A percentile compares a stretch with the other conserved stretches of the same genome.
These are phyloP conservation scores for Drosophila multiciliata DNA, from an alignment of 2,888 invertebrate genomes.

Conservation along the genomic window DNA sequence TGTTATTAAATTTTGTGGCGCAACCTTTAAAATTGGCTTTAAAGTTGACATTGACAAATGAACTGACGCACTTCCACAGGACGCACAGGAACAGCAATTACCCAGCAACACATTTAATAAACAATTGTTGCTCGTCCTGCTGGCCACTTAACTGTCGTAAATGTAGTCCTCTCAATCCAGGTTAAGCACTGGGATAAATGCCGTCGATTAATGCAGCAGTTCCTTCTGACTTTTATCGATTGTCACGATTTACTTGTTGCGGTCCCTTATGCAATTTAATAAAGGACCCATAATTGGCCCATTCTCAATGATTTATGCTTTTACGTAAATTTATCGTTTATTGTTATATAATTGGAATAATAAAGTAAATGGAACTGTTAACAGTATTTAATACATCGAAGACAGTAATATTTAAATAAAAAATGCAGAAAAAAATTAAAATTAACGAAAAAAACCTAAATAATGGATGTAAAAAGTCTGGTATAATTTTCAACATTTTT, in stretches of 20 bases:
- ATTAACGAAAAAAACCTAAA: neutral
- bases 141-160: constrained; percentile 36
- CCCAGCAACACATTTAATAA: constrained; percentile 44
- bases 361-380: neutral
- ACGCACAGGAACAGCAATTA: constrained; percentile 12
- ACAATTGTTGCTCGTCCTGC: constrained; percentile 38
- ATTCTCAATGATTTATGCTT: neutral
- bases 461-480: neutral
- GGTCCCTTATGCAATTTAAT: constrained; percentile 1
- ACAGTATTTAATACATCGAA: neutral
- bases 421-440: neutral
- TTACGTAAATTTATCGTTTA: neutral
- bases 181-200: constrained; percentile 38
- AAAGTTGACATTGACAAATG: constrained; percentile 50
- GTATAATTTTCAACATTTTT: neutral
- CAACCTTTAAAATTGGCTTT: constrained; percentile 39
- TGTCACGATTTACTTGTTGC: constrained; percentile 33
- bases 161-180: constrained; percentile 24
- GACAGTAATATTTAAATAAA: neutral
- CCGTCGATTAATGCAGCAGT: constrained; percentile 17
- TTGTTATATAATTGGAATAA: neutral
- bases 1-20: constrained; percentile 48
- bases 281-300: constrained; percentile 2
- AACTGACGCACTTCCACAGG: constrained; percentile 26
- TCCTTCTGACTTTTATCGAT: constrained; percentile 28